Conservation (phyloP, 2,888 invertebrate species). For the Incurvaria masculella region DNA sequence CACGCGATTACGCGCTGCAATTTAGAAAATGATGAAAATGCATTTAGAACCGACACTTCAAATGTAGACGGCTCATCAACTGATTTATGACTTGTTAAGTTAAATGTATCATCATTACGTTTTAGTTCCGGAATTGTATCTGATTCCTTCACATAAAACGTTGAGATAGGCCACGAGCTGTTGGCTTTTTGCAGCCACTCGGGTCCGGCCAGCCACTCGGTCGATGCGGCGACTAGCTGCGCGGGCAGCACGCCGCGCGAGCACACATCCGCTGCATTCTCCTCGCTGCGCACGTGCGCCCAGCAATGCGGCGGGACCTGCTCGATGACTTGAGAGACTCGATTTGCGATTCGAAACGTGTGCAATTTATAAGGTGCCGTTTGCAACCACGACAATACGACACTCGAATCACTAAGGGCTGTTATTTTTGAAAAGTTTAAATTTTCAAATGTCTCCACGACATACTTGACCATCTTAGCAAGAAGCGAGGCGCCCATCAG, state of each 20-base stretch:
- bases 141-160: neutral
- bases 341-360: slow-evolving; percentile 17
- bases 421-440: neutral
- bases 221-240: neutral
- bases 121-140: neutral
- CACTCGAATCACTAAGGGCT: slow-evolving; percentile 15
- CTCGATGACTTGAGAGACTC: slow-evolving; percentile 10
- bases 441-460: neutral
- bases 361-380: slow-evolving; percentile 13
- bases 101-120: neutral
- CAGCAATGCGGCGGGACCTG: neutral
- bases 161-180: neutral
- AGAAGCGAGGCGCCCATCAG: slow-evolving; percentile 10
- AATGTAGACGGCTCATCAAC: neutral
- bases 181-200: neutral
- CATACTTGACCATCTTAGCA: neutral
- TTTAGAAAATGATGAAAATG: neutral
- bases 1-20: neutral
- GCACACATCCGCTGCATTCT: neutral
- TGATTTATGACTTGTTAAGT: neutral
- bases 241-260: neutral
- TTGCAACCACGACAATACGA: slow-evolving; percentile 14
- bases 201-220: neutral
- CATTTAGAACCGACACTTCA: neutral
- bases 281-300: neutral